Base-by-base conservation (phyloP, 2,113 vertebrate species). In the Larimichthys crocea region DNA sequence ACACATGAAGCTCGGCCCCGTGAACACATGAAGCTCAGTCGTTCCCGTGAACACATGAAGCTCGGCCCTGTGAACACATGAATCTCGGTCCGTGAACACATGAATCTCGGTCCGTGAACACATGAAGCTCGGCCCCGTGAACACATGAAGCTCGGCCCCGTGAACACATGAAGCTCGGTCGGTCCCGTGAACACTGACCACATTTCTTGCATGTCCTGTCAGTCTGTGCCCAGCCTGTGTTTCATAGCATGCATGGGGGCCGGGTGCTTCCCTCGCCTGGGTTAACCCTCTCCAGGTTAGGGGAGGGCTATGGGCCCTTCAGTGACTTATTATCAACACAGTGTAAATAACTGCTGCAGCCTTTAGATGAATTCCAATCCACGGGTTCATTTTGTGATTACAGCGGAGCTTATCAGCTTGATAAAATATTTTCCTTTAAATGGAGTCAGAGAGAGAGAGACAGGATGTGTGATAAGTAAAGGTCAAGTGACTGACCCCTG, bases 261-360 rank as follows among this genome's bases (percentile, higher is more conserved):
- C 8, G 19, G 35, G 57, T 79, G 49, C 40, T 42, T 15, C 31
- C 42, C 48, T 48, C 44, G 26, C 42, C 48, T n/a, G 22, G 7
- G 20, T 76, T 61, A 16, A 77, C 55, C 68, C 19, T 15, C 22
- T 61, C 49, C 12, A 6, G 44, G 72, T 76, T 44, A 10, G 62
- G 40, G 24, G 52, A 66, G 50, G 31, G 35, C 62, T 55, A 24
- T 55, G 50, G 71, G 72, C 79, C 59, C 31, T 35, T 64, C 76
- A 29, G 69, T 79, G 55, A 57, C 60, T 83, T 86, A 65, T 85
- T 91, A 86, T 86, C 80, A 89, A 80, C 65, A 35, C 48, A 63
- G 89, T 90, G 87, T 88, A 87, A 91, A 93, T 89, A 88, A 89
- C 83, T 83, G 3, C 29, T 26, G 77, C 86, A 80, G 65, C 66